phyloP scores from a whole-genome alignment of 2,888 invertebrate genomes.

The Folsomia manolachei region DNA sequence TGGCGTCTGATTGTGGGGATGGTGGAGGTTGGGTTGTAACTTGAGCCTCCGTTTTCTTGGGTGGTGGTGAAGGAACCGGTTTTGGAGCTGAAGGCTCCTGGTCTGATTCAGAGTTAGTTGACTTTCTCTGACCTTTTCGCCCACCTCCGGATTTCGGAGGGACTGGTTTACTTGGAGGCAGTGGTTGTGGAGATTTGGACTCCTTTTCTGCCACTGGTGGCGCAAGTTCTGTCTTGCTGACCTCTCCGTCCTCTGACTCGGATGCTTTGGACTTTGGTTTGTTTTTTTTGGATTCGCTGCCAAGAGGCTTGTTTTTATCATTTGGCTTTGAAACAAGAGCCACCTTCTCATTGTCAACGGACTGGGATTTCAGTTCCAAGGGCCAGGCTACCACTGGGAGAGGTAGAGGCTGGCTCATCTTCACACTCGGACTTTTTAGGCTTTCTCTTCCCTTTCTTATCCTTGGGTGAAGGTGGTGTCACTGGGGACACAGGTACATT shows the following conservation, averaged over 20 bases:
- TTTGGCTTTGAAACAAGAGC: conserved; percentile 16
- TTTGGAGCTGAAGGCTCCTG: too few species aligned
- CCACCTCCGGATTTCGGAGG: not conserved
- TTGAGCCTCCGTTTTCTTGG: not conserved
- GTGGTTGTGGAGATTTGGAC: not conserved
- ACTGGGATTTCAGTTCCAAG: not conserved
- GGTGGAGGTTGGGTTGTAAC: too few species aligned
- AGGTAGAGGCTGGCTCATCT: not conserved
- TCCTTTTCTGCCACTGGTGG: not conserved
- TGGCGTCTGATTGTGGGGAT: too few species aligned
- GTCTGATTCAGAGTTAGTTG: too few species aligned
- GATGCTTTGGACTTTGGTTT: conserved; percentile 17
- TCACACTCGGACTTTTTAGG: conserved; percentile 51
- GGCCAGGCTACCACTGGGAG: not conserved
- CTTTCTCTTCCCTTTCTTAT: conserved; percentile 53
- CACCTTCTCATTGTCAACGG: conserved; percentile 18
- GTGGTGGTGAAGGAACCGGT: too few species aligned
- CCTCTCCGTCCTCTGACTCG: conserved; percentile 12
- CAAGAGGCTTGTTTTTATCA: not conserved
- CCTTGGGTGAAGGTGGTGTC: too few species aligned
- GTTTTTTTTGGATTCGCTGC: not conserved
- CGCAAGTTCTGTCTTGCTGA: not conserved
- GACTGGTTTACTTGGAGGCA: too few species aligned
- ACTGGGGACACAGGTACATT: too few species aligned
- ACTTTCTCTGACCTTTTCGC: not conserved